Conservation (phyloP, 2,113 vertebrate genomes). For the Salvelinus fontinalis region DNA sequence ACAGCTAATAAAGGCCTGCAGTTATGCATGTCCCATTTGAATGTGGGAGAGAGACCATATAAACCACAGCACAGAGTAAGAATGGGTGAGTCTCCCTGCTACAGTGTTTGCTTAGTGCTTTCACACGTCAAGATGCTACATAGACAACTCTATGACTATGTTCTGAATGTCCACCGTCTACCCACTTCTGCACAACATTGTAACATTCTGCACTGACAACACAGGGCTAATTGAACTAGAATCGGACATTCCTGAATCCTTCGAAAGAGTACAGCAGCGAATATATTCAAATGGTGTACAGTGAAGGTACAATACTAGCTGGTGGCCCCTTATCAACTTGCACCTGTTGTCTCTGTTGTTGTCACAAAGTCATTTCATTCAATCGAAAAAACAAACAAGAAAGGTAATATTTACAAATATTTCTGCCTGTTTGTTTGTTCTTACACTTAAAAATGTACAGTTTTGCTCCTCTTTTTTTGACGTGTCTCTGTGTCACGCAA, state of each 20-base stretch:
- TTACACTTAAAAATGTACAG: constrained; percentile 81
- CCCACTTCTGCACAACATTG: background rate
- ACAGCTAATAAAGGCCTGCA: background rate
- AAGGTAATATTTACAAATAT: constrained; percentile 84
- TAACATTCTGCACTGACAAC: background rate
- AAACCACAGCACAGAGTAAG: background rate
- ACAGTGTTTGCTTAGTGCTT: constrained; percentile 29
- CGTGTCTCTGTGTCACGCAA: constrained; percentile 38
- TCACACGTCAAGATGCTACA: constrained; percentile 48
- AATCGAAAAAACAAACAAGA: constrained; percentile 61
- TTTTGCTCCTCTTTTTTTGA: constrained; percentile 52
- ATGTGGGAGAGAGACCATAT: background rate
- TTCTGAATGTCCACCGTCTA: constrained; percentile 2
- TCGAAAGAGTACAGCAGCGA: background rate
- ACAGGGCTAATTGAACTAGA: too few relatives aligned
- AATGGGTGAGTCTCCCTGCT: constrained; percentile 49
- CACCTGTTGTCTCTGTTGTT: constrained; percentile 72
- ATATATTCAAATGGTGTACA: background rate
- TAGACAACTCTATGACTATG: background rate
- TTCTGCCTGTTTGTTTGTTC: constrained; percentile 60
- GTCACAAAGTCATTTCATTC: constrained; percentile 72
- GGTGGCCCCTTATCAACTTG: constrained; percentile 50
- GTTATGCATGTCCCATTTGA: background rate
- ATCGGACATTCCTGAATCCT: background rate
- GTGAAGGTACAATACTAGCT: background rate